A percentile compares a stretch with the other conserved stretches of the same genome.
Conservation (phyloP, 2,113 vertebrate genomes). For the Trichechus manatus region DNA sequence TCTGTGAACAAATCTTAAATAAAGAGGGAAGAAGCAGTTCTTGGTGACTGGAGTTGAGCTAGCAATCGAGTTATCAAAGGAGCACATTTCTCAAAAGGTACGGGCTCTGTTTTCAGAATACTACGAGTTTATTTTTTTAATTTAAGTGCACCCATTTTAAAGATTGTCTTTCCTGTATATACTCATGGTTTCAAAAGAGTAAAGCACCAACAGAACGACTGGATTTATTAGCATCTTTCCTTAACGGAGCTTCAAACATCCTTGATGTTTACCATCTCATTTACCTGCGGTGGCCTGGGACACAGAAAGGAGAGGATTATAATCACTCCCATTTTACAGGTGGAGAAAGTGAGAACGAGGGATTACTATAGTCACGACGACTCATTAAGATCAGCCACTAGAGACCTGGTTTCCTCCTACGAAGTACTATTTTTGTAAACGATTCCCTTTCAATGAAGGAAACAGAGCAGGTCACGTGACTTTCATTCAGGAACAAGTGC, state of each 20-base stretch:
- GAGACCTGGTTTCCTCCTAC: conserved; percentile 65
- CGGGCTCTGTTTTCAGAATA: not conserved
- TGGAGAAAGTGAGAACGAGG: not conserved
- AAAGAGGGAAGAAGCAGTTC: not conserved
- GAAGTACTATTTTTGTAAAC: conserved; percentile 68
- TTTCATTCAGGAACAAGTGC: conserved; percentile 78
- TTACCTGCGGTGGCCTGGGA: not conserved
- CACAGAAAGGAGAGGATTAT: not conserved
- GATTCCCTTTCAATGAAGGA: conserved; percentile 81
- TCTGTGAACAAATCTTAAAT: conserved; percentile 53
- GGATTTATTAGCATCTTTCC: not conserved
- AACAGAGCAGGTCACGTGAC: conserved; percentile 71
- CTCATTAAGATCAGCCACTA: conserved; percentile 55
- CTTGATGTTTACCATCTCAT: not conserved
- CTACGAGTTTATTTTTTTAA: not conserved
- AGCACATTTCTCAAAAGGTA: not conserved
- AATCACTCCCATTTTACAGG: conserved; percentile 57
- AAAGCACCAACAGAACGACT: not conserved
- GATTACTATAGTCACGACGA: not conserved
- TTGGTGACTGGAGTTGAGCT: not conserved
- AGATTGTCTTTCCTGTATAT: not conserved
- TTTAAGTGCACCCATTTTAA: not conserved
- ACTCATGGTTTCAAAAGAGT: not conserved
- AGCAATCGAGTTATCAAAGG: not conserved
- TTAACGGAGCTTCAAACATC: not conserved